Evolutionary conservation across 2,888 invertebrate species (phyloP), one percentile per base, ranked within the genome.

Genomic region (Noctua janthina): DNA sequence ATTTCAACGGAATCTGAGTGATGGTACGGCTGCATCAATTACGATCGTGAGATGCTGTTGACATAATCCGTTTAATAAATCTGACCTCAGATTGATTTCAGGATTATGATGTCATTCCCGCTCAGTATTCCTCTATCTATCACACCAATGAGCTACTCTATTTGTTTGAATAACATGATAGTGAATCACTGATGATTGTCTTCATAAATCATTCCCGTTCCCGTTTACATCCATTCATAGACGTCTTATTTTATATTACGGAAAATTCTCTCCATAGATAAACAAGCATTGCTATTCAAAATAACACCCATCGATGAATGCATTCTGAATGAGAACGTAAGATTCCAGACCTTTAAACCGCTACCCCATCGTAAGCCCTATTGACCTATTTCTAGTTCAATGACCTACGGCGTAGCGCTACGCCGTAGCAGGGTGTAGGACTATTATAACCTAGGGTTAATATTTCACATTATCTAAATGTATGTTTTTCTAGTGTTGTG

Each of bases 371-470:
- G 15, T 43, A 46, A 35, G 8, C 13, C 13, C 15, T n/a, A 7
- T 39, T 56, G 51, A 67, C 35, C 67, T 67, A 67, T 80, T 80
- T 68, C 15, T 67, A 43, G 29, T 74, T 59, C 7, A 43, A 49
- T 17, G 20, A 29, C 8, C 85, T 82, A 79, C 82, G 82, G 72
- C 85, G 82, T 85, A 79, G 72, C 72, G 54, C 85, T 82, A 85
- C 80, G 85, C 68, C 80, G 80, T 82, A 82, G 80, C 85, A 84
- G 49, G 84, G 23, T 59, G 17, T 2, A 46, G 70, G 35, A 39
- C 39, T 43, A 56, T 29, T 23, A 17, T 35, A 39, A 35, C 13
- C 39, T 10, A 56, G 23, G 8, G 2, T 23, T n/a, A 29, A 17
- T 49, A 29, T 49, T 66, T 15, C 17, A 51, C 1, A 35, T 46